Conservation (phyloP, 2,797 vertebrate species). For the Chelidonichthys spinosus region DNA sequence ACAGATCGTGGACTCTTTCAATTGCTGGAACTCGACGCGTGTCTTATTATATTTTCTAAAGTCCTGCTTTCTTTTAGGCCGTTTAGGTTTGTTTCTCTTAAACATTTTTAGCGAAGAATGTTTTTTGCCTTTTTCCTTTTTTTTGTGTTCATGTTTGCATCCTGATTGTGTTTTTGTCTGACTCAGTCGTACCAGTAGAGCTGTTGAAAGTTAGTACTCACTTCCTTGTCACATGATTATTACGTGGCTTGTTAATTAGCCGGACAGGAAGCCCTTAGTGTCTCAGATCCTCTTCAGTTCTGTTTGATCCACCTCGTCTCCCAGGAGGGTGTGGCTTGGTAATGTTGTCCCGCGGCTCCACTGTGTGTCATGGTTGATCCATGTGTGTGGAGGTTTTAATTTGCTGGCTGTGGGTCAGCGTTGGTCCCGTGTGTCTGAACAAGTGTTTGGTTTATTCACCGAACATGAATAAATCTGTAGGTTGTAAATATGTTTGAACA, state of each 20-base stretch:
- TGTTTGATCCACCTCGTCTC: conserved; percentile 33
- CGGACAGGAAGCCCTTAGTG: conserved; percentile 14
- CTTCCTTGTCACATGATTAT: conserved; percentile 33
- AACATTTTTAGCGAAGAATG: conserved; percentile 9
- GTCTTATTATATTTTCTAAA: conserved; percentile 47
- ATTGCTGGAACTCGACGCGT: conserved; percentile 21
- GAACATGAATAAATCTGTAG: conserved; percentile 8
- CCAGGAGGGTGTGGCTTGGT: conserved; percentile 21
- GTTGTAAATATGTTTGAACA: conserved; percentile 49
- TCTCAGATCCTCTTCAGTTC: conserved; percentile 27
- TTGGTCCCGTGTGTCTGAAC: background rate
- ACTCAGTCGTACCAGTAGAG: conserved; percentile 10
- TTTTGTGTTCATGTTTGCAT: conserved; percentile 33
- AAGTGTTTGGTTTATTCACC: background rate
- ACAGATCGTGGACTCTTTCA: background rate
- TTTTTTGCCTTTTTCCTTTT: conserved; percentile 21
- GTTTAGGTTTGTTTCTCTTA: conserved; percentile 34
- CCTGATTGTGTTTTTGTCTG: conserved; percentile 43
- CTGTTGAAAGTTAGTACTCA: conserved; percentile 25
- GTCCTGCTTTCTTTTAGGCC: conserved; percentile 25
- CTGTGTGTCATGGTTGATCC: conserved; percentile 46
- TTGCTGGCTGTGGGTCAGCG: background rate
- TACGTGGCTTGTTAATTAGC: conserved; percentile 16
- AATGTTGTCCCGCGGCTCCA: conserved; percentile 5
- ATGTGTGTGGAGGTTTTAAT: background rate